phyloP scores from a whole-genome alignment of 2,888 invertebrate species.

The Hofmannophila pseudospretella region DNA sequence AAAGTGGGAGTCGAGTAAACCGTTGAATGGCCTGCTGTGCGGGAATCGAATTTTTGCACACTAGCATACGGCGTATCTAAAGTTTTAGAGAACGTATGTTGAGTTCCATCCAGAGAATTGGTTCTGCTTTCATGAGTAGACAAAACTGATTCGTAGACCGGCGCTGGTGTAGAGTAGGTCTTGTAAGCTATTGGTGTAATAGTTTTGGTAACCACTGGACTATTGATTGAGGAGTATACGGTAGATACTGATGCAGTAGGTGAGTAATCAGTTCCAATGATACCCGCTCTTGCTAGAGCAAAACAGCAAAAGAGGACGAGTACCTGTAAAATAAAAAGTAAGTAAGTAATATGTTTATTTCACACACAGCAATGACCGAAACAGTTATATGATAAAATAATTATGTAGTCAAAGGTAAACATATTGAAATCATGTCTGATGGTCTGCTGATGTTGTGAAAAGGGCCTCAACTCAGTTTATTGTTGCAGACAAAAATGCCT shows the following conservation, averaged over 20 bases:
- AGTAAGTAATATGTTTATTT: too few relatives aligned
- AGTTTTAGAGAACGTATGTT: slow-evolving; percentile 22
- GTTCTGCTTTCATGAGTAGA: slow-evolving; percentile 25
- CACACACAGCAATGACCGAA: too few relatives aligned
- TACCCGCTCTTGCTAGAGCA: slow-evolving; percentile 26
- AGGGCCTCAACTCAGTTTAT: too few relatives aligned
- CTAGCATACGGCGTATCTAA: slow-evolving; percentile 21
- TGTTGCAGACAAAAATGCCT: too few relatives aligned
- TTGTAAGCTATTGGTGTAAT: slow-evolving; percentile 2
- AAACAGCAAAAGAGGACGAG: slow-evolving; percentile 24
- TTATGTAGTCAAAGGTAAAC: too few relatives aligned
- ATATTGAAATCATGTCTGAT: too few relatives aligned
- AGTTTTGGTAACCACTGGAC: slow-evolving; percentile 13
- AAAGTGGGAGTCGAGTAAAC: slow-evolving; percentile 18
- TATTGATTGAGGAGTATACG: slow-evolving; percentile 20
- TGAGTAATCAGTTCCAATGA: slow-evolving; percentile 22
- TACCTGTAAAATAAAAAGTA: slow-evolving; percentile 30
- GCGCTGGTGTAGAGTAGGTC: slow-evolving; percentile 15
- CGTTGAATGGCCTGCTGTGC: slow-evolving; percentile 18
- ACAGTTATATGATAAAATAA: too few relatives aligned
- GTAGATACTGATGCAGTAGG: slow-evolving; percentile 22
- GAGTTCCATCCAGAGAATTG: slow-evolving; percentile 19
- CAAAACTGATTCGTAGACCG: slow-evolving; percentile 24
- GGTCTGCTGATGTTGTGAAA: too few relatives aligned
- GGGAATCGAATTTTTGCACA: slow-evolving; percentile 22